A percentile compares a stretch with the other conserved stretches of the same genome.
These are phyloP conservation scores for Heterotilapia buettikoferi DNA, from an alignment of 2,113 vertebrate species.

Conservation along the genomic window DNA sequence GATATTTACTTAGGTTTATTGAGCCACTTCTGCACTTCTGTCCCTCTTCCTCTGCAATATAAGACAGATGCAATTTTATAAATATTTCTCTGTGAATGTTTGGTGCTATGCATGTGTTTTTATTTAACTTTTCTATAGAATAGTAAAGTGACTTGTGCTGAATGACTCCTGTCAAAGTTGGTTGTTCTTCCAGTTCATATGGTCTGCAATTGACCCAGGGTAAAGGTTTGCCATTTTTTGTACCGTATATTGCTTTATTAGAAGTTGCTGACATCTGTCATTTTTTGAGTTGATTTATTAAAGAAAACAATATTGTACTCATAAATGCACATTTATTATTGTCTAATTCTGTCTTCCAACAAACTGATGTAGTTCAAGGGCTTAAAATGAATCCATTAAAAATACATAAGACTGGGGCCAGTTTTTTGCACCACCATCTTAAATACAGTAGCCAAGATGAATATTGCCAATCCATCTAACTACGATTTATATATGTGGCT, in stretches of 20 bases:
- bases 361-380: neutral
- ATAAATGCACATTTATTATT: neutral
- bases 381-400: neutral
- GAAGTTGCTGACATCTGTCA: neutral
- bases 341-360: neutral
- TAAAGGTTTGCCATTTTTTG: neutral
- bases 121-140: neutral
- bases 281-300: neutral
- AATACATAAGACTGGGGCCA: neutral
- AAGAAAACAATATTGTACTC: neutral
- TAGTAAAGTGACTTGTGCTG: neutral
- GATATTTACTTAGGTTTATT: neutral
- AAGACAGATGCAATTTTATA: neutral
- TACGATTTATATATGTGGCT: neutral
- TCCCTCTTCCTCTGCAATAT: neutral
- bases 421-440: neutral
- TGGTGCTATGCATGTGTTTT: neutral
- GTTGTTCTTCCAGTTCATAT: neutral
- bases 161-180: neutral
- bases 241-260: neutral
- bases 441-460: neutral
- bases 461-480: neutral
- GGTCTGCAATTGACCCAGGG: neutral
- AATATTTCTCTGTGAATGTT: neutral
- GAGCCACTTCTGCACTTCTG: neutral